Evolutionary conservation across 2,113 vertebrate species (phyloP), one percentile per base, ranked within the genome.

Genomic region (Anhinga rufa): DNA sequence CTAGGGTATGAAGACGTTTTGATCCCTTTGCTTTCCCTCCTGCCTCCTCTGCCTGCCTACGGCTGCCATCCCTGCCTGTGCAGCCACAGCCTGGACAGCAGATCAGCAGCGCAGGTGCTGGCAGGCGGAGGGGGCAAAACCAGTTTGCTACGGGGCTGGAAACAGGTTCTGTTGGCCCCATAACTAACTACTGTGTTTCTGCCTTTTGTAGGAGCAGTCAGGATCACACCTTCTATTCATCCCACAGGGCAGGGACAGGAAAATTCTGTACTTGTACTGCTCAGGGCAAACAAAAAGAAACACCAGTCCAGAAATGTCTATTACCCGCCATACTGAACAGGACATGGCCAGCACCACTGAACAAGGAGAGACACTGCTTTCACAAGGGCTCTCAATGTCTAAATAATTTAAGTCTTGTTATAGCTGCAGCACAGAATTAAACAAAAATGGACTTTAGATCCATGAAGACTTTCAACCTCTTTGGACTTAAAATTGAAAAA

Each of bases 281-380:
- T 62, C 44, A 69, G 52, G 48, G 52, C 3, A 3, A 87, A 69
- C 61, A 46, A 72, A 91, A 84, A 14, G 65, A 44, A 75, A 72
- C 9, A 9, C 8, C 65, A 82, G 58, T 24, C 49, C 66, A 40
- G 48, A 77, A 90, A 86, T 5, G 11, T 14, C 49, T 46, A 3
- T 19, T 5, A 4, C 46, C 55, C 4, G 6, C 61, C 54, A 34
- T 1, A 19, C 4, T 1, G 4, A 83, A 21, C 0, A 0, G 31
- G 74, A 16, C 11, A 10, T 0, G 32, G 49, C 20, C 44, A 49
- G 42, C 29, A 21, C 36, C 51, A 29, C 17, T 6, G 69, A 66
- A 13, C 32, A 19, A 6, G 24, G 42, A 54, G 58, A 71, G 55
- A 55, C 26, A 22, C 25, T 20, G 11, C 36, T n/a, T 17, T 32